A percentile compares a stretch with the other conserved stretches of the same genome.
Conservation (phyloP, 2,113 vertebrate species). For the Phrynosoma platyrhinos region DNA sequence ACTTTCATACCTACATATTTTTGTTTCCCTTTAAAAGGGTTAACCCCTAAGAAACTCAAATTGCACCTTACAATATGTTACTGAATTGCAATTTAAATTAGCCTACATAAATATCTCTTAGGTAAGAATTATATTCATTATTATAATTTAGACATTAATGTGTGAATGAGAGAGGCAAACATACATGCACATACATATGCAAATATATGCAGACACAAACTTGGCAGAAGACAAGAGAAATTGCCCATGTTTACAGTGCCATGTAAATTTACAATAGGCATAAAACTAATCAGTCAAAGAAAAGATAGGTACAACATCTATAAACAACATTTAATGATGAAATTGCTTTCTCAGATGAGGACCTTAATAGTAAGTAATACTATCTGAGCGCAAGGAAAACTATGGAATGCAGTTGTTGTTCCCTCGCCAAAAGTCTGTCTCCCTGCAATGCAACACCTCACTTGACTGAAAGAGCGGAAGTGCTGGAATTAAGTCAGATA, state of each 20-base stretch:
- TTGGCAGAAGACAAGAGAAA: not conserved
- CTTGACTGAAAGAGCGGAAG: slow-evolving; percentile 20
- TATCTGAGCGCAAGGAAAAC: not conserved
- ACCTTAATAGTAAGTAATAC: not conserved
- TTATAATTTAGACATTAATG: not conserved
- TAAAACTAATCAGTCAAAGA: not conserved
- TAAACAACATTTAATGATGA: not conserved
- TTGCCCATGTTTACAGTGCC: not conserved
- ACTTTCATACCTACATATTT: too few relatives aligned
- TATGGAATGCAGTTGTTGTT: not conserved
- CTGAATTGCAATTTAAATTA: not conserved
- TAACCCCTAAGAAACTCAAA: too few relatives aligned
- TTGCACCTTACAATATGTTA: too few relatives aligned
- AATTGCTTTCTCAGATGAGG: not conserved
- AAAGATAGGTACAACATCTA: not conserved
- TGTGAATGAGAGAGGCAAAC: too few relatives aligned
- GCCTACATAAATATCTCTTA: not conserved
- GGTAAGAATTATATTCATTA: not conserved
- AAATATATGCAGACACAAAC: too few relatives aligned
- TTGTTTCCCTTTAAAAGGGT: too few relatives aligned
- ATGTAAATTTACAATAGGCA: not conserved
- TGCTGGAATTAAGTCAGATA: slow-evolving; percentile 31
- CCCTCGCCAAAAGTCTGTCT: not conserved
- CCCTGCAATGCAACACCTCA: not conserved
- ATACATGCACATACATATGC: not conserved